These are phyloP conservation scores for Amphiura filiformis DNA, from an alignment of 35 echinoderm and acorn worm species.

Conservation along the genomic window DNA sequence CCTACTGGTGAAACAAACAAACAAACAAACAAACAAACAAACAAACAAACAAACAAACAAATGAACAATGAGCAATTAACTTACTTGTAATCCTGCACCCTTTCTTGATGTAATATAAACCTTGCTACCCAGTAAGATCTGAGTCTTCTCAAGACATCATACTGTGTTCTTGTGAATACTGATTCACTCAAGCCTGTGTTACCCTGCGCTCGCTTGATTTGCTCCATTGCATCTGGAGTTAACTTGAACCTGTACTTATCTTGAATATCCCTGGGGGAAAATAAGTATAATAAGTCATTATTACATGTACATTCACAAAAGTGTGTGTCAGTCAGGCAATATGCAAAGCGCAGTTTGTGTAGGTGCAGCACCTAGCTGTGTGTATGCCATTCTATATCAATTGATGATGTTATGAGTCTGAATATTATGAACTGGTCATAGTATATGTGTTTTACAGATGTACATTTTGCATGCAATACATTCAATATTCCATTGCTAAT, in stretches of 20 bases:
- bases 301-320: too few relatives aligned
- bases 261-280: slow-evolving; percentile 80
- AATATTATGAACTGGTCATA: too few relatives aligned
- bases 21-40: too few relatives aligned
- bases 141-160: slow-evolving; percentile 84
- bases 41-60: too few relatives aligned
- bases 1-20: too few relatives aligned
- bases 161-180: slow-evolving; percentile 97
- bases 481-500: too few relatives aligned
- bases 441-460: too few relatives aligned
- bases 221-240: slow-evolving; percentile 84
- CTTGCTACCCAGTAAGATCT: slow-evolving; percentile 95
- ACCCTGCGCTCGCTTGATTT: slow-evolving; percentile 92
- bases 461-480: too few relatives aligned
- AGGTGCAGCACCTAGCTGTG: too few relatives aligned
- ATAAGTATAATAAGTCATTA: background rate
- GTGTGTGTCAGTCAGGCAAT: too few relatives aligned
- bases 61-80: background rate
- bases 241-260: slow-evolving; percentile 96
- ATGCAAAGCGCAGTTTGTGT: too few relatives aligned
- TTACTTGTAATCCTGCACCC: slow-evolving; percentile 66
- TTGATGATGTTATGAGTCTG: background rate
- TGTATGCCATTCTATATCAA: too few relatives aligned
- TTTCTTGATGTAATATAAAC: slow-evolving; percentile 88
- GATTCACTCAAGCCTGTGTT: slow-evolving; percentile 96